Conservation (phyloP, 2,797 vertebrate genomes). For the Sebastes goodei region DNA sequence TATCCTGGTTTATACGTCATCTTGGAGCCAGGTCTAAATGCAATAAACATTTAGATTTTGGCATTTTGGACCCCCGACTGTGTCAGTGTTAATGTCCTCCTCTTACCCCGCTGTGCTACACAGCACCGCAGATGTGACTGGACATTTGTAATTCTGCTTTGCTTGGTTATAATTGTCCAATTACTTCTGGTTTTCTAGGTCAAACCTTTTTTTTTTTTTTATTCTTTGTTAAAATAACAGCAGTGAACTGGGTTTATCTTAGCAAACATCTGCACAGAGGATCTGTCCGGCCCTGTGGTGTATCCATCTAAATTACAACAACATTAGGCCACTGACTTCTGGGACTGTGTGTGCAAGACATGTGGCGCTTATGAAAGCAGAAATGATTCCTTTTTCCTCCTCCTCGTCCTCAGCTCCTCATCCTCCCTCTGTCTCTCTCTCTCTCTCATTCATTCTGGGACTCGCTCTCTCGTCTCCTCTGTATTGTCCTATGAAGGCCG, state of each 20-base stretch:
- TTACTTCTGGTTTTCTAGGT: constrained; percentile 31
- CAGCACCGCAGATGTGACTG: constrained; percentile 51
- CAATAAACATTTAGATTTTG: background rate
- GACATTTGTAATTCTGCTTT: constrained; percentile 27
- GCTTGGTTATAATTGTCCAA: constrained; percentile 1
- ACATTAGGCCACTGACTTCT: constrained; percentile 32
- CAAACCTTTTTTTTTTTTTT: background rate
- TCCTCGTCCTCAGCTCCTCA: background rate
- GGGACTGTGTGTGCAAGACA: constrained; percentile 43
- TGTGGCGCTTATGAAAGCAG: constrained; percentile 68
- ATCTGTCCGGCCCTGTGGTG: constrained; percentile 4
- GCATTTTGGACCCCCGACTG: background rate
- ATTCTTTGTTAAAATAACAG: constrained; percentile 7
- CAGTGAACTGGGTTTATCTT: constrained; percentile 1
- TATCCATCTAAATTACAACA: constrained; percentile 25
- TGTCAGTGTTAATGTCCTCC: background rate
- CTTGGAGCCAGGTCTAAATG: background rate
- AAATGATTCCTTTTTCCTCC: constrained; percentile 42
- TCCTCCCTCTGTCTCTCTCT: constrained; percentile 6
- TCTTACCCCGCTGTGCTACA: background rate
- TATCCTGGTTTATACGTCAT: background rate
- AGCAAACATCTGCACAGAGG: constrained; percentile 46
- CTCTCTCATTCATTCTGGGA: background rate
- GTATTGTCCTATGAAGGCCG: constrained; percentile 72
- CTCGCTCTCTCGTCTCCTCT: constrained; percentile 24